Conservation (phyloP, 1,140 invertebrate genomes). For the Delia radicum region DNA sequence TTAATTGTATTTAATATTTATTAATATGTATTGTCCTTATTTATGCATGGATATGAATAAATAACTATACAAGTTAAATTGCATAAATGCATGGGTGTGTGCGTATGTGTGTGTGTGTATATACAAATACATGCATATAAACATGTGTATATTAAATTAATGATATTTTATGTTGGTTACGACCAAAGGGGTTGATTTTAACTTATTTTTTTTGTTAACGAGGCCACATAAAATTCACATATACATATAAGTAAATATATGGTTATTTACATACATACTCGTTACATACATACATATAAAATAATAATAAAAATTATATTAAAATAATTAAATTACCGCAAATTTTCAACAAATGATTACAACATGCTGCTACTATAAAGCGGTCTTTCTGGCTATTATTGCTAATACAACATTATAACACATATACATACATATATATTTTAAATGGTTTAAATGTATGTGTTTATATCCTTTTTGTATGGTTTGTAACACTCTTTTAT, state of each 20-base stretch:
- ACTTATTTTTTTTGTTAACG: background rate
- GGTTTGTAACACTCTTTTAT: no score
- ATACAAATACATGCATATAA: background rate
- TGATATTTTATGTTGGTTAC: background rate
- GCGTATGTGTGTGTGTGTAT: background rate
- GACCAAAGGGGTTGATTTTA: background rate
- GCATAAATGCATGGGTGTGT: background rate
- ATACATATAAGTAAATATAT: background rate
- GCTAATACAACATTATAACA: background rate
- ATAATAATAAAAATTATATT: background rate
- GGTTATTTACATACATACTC: background rate
- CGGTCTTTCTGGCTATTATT: constrained; percentile 1
- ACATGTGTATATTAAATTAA: background rate
- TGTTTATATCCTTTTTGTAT: background rate
- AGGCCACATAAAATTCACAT: background rate
- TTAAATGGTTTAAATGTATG: background rate
- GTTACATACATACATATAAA: background rate
- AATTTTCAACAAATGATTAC: constrained; percentile 6
- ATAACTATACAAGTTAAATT: background rate
- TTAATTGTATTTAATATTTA: background rate
- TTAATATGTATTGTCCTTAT: background rate
- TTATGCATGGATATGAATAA: background rate
- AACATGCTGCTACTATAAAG: background rate
- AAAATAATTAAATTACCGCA: constrained; percentile 23
- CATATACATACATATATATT: background rate